Base-by-base conservation (phyloP, 2,888 invertebrate genomes). In the Fragum fragum region DNA sequence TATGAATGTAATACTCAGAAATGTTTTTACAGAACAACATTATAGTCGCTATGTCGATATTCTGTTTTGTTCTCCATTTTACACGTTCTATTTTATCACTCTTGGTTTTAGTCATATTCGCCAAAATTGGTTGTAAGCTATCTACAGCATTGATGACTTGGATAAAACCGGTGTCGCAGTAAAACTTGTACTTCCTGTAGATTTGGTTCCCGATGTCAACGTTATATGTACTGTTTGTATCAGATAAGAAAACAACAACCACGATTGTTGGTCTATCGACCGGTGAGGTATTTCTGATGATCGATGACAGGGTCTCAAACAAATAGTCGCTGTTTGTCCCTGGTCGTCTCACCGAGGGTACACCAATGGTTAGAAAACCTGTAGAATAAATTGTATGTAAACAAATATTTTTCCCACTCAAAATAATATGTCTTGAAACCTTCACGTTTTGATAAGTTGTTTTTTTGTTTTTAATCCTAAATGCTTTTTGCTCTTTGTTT, bases 11-110 rank as follows among this genome's bases (percentile, higher is more conserved):
- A 83, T 93, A 94, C 32, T 89, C 83, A 1, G 93, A 92, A 47
- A 93, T 69, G 14, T 89, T 84, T 28, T 87, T 81, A 7, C 92
- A 83, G 78, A 93, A 94, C 69, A 91, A 83, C 72, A 93, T 93
- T n/a, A 94, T 81, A 77, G 92, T 94, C 0, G 94, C 93, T 83
- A 93, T 94, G 85, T 95, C 95, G 21, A 94, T 76, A 29, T 94
- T 94, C 87, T 95, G 95, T 79, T 95, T 95, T 1, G 94, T 90
- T 32, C 95, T 82, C 95, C 95, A 94, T 70, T 89, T 80, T 0
- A 94, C 92, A 59, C 94, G 83, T 18, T 90, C 87, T 26, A 88
- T 79, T 0, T 92, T 85, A 75, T 95, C 94, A 9, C 7, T 39
- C 39, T 9, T 9, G 14, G 39, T 39, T 39, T 39, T 39, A 14